A percentile compares a stretch with the other conserved stretches of the same genome.
Conservation (phyloP, 2,797 vertebrate genomes). For the Clarias platycephalus region DNA sequence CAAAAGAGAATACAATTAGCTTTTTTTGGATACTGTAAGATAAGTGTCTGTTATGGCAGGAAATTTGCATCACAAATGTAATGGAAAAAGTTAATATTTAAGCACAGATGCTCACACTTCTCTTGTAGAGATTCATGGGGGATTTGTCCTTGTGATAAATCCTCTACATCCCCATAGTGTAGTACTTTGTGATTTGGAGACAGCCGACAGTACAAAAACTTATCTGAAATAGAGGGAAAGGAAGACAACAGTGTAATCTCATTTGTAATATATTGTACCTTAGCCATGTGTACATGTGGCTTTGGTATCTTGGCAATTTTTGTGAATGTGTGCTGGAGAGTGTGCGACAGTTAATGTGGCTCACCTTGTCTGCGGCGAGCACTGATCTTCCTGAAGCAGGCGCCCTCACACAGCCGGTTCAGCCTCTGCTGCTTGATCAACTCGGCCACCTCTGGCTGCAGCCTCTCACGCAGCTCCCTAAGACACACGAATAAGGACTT, state of each 20-base stretch:
- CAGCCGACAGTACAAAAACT: constrained; percentile 86
- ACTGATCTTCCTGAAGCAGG: constrained; percentile 86
- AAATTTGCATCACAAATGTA: neutral
- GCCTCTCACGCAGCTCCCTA: constrained; percentile 86
- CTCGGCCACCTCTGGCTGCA: constrained; percentile 86
- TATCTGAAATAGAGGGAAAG: constrained; percentile 67
- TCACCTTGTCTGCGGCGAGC: constrained; percentile 83
- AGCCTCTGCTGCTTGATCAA: constrained; percentile 86
- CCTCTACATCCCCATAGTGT: constrained; percentile 85
- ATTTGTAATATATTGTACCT: neutral
- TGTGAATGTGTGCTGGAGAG: no score
- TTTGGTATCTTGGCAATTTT: neutral
- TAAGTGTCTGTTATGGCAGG: neutral
- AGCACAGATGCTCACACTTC: constrained; percentile 74
- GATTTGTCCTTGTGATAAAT: constrained; percentile 83
- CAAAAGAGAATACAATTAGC: neutral
- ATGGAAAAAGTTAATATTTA: neutral
- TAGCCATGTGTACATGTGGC: neutral
- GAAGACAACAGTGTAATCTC: neutral
- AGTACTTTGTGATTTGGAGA: constrained; percentile 87
- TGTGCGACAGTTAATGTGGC: neutral
- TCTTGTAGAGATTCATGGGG: constrained; percentile 85
- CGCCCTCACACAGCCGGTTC: constrained; percentile 84
- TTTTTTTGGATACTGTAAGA: neutral
- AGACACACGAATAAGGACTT: neutral